Evolutionary conservation across 2,113 vertebrate genomes (phyloP).

Genomic region (Athene noctua): DNA sequence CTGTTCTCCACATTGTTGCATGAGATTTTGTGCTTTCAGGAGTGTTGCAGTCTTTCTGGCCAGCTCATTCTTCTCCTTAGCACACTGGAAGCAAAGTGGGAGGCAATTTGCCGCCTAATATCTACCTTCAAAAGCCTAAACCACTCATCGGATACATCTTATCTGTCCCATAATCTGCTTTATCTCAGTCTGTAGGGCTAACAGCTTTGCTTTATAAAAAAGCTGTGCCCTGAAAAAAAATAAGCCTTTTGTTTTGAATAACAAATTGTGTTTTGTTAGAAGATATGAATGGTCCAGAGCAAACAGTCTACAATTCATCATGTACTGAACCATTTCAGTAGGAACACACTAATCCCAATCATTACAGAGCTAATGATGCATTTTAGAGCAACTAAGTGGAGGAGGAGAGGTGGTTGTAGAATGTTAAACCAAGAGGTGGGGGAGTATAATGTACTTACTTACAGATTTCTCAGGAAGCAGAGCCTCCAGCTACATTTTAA

Average conservation of each 20-base stretch:
- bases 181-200: not conserved
- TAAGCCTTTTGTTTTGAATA: constrained; percentile 44
- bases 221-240: not conserved
- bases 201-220: constrained; percentile 1
- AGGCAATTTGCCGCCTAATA: constrained; percentile 24
- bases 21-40: not conserved
- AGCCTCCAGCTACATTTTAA: constrained; percentile 10
- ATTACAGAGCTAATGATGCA: constrained; percentile 53
- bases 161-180: not conserved
- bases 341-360: constrained; percentile 53
- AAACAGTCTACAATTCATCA: constrained; percentile 50
- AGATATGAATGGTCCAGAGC: constrained; percentile 2
- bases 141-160: not conserved
- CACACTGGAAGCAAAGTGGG: not conserved
- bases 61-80: not conserved
- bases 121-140: not conserved
- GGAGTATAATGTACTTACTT: constrained; percentile 46
- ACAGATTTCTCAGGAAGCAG: constrained; percentile 13
- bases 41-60: not conserved
- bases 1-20: not conserved
- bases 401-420: constrained; percentile 54
- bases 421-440: constrained; percentile 36
- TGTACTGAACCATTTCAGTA: constrained; percentile 21
- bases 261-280: constrained; percentile 56
- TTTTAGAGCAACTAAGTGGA: constrained; percentile 30